Evolutionary conservation across 2,797 vertebrate genomes (phyloP).

Genomic region (Leptatherina wallacei): DNA sequence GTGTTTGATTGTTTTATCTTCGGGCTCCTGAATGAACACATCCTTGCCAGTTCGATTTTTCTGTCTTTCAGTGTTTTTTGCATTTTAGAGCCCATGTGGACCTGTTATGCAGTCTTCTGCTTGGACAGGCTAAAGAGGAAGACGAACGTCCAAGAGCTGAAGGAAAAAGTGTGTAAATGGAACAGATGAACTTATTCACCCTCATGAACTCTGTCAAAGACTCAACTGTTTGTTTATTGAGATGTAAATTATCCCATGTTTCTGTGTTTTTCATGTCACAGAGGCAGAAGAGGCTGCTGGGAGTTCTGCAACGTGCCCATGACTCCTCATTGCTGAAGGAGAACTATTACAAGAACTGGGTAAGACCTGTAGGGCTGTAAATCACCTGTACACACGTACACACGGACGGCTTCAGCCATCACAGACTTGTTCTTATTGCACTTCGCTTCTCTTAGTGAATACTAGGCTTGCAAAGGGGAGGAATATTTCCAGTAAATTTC

Average conservation of each 20-base stretch:
- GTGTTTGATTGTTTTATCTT: not conserved
- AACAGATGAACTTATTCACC: not conserved
- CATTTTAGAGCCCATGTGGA: slow-evolving; percentile 91
- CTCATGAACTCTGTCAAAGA: not conserved
- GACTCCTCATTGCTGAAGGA: slow-evolving; percentile 85
- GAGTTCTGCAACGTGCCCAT: slow-evolving; percentile 85
- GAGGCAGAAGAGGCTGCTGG: slow-evolving; percentile 88
- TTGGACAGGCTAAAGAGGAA: slow-evolving; percentile 90
- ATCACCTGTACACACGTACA: not conserved
- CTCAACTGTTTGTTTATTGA: not conserved
- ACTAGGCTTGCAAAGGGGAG: too few relatives aligned
- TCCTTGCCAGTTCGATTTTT: not conserved
- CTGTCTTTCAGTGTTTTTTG: slow-evolving; percentile 27
- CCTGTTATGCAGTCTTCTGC: slow-evolving; percentile 88
- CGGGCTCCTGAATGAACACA: not conserved
- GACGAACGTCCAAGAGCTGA: slow-evolving; percentile 88
- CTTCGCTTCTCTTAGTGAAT: too few relatives aligned
- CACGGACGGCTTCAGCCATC: not conserved
- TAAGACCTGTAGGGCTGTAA: slow-evolving; percentile 61
- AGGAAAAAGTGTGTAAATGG: slow-evolving; percentile 84
- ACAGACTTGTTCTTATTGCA: not conserved
- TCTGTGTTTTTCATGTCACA: slow-evolving; percentile 63
- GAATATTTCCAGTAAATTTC: too few relatives aligned
- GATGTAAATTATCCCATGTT: not conserved
- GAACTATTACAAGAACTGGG: slow-evolving; percentile 90